Conservation (phyloP, 2,113 vertebrate genomes). For the Bubalus kerabau region DNA sequence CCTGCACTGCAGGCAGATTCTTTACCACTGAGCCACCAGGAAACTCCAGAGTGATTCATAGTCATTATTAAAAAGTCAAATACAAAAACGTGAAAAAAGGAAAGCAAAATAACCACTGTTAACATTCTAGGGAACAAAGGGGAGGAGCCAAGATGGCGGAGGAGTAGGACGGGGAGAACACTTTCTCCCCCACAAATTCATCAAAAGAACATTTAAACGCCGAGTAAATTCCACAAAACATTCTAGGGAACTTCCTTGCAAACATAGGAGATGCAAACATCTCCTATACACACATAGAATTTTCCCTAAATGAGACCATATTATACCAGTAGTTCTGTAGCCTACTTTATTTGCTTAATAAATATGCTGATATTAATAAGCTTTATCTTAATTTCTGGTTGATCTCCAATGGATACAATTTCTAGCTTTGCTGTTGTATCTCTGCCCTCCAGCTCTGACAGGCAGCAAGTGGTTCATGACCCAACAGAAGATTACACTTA, state of each 20-base stretch:
- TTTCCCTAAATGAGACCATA: neutral
- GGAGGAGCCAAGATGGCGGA: no score
- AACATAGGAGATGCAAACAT: neutral
- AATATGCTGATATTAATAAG: neutral
- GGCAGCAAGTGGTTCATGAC: neutral
- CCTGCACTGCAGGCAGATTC: neutral
- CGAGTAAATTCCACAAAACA: no score
- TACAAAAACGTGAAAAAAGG: neutral
- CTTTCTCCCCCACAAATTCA: no score
- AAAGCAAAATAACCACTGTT: neutral
- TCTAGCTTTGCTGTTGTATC: neutral
- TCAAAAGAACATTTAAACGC: no score
- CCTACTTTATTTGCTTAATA: neutral
- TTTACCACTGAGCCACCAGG: neutral
- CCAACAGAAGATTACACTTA: neutral
- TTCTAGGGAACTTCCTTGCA: no score
- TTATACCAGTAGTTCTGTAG: neutral
- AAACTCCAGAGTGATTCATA: neutral
- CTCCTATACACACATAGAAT: accelerated
- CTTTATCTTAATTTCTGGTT: neutral
- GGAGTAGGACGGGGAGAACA: no score
- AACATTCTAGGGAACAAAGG: neutral
- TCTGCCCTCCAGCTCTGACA: neutral
- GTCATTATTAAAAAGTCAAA: neutral
- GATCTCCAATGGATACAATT: neutral